Evolutionary conservation across 2,113 vertebrate genomes (phyloP).

Genomic region (Hippocampus comes): DNA sequence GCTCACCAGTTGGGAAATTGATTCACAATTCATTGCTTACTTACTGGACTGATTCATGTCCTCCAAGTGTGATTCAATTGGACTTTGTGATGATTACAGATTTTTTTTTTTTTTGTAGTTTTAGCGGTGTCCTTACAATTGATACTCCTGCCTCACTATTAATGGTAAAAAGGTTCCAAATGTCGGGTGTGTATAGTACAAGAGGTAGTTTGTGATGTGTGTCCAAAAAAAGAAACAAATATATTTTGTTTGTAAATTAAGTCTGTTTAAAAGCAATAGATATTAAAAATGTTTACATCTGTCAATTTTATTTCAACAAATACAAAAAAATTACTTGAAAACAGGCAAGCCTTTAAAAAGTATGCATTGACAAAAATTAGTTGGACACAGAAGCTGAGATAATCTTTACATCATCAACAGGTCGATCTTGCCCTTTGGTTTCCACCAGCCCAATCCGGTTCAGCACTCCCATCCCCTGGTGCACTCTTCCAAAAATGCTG

Average conservation of each 20-base stretch:
- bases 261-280: background rate
- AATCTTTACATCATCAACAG: conserved; percentile 87
- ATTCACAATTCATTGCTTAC: too few species aligned
- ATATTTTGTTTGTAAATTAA: background rate
- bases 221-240: too few species aligned
- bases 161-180: too few species aligned
- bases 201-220: too few species aligned
- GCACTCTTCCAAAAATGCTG: conserved; percentile 90
- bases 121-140: too few species aligned
- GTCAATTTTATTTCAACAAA: background rate
- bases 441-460: conserved; percentile 92
- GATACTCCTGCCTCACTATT: too few species aligned
- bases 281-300: background rate
- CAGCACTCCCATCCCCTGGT: conserved; percentile 84
- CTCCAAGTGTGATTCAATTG: too few species aligned
- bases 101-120: too few species aligned
- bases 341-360: background rate
- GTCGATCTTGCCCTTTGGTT: conserved; percentile 89
- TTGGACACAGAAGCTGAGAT: conserved; percentile 74
- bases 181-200: too few species aligned
- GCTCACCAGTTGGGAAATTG: too few species aligned
- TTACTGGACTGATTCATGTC: too few species aligned
- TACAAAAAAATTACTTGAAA: background rate
- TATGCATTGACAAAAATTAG: conserved; percentile 49
- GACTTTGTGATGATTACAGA: too few species aligned